These are phyloP conservation scores for Barnardius zonarius DNA, from an alignment of 2,113 vertebrate species.

Conservation along the genomic window DNA sequence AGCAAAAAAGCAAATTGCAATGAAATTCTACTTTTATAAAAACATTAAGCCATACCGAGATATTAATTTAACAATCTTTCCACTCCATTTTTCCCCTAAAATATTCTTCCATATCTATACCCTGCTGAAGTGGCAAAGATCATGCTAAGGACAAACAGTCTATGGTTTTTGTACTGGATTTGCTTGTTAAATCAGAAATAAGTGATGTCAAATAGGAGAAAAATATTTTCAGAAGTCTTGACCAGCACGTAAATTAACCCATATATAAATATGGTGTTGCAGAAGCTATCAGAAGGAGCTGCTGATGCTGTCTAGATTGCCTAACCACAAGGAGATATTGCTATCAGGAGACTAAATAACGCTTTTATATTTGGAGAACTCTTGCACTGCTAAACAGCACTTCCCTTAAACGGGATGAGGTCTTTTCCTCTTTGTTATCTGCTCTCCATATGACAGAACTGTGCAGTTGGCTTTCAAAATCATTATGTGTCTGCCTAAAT, in stretches of 20 bases:
- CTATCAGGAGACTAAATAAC: neutral
- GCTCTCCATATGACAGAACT: neutral
- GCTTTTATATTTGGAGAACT: neutral
- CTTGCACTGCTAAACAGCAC: fast-evolving
- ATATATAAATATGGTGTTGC: neutral
- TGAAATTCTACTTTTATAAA: neutral
- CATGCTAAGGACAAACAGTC: neutral
- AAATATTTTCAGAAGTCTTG: neutral
- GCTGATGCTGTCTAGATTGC: neutral
- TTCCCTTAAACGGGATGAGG: neutral
- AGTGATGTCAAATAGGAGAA: fast-evolving
- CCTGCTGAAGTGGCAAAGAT: neutral
- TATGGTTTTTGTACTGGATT: neutral
- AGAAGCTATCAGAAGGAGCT: neutral
- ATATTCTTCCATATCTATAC: neutral
- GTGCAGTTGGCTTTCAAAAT: neutral
- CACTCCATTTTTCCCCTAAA: neutral
- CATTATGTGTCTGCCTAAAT: neutral
- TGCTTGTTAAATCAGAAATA: neutral
- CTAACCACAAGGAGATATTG: neutral
- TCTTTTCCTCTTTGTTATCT: neutral
- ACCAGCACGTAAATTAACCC: neutral
- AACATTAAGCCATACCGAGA: neutral
- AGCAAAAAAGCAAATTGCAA: neutral
- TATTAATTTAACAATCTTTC: neutral